These are phyloP conservation scores for Cephus spinipes DNA, from an alignment of 2,888 invertebrate species.

Conservation along the genomic window DNA sequence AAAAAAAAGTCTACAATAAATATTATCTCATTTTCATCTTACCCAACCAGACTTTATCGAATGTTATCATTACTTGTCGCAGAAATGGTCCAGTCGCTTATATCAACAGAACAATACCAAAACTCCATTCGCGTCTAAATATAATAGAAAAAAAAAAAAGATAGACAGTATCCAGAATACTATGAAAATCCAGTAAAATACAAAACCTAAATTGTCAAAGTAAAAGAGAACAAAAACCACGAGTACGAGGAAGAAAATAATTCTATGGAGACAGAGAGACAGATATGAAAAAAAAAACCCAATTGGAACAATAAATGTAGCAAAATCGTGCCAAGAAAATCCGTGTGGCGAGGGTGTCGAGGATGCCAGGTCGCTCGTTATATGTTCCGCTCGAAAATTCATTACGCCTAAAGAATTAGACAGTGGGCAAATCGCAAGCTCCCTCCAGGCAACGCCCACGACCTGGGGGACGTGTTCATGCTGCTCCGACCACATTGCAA, in stretches of 20 bases:
- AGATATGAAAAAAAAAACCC: neutral
- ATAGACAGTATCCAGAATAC: too few relatives aligned
- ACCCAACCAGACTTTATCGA: too few relatives aligned
- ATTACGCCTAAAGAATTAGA: conserved; percentile 16
- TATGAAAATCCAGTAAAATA: neutral
- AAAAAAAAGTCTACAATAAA: too few relatives aligned
- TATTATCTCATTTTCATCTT: too few relatives aligned
- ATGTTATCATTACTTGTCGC: too few relatives aligned
- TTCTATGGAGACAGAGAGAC: neutral
- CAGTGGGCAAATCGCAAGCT: conserved; percentile 22
- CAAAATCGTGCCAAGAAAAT: neutral
- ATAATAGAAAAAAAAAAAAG: neutral
- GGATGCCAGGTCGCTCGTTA: neutral
- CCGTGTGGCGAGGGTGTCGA: neutral
- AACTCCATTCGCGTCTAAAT: too few relatives aligned
- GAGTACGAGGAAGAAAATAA: neutral
- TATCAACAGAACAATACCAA: too few relatives aligned
- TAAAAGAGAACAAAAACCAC: neutral
- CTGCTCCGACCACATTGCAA: conserved; percentile 14
- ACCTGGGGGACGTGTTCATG: conserved; percentile 9
- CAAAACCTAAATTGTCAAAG: neutral
- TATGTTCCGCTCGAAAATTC: neutral
- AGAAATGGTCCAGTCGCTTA: too few relatives aligned
- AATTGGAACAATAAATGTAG: neutral
- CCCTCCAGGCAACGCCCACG: conserved; percentile 5